These are phyloP conservation scores for Poeciliopsis retropinna DNA, from an alignment of 2,113 vertebrate species.

Conservation along the genomic window DNA sequence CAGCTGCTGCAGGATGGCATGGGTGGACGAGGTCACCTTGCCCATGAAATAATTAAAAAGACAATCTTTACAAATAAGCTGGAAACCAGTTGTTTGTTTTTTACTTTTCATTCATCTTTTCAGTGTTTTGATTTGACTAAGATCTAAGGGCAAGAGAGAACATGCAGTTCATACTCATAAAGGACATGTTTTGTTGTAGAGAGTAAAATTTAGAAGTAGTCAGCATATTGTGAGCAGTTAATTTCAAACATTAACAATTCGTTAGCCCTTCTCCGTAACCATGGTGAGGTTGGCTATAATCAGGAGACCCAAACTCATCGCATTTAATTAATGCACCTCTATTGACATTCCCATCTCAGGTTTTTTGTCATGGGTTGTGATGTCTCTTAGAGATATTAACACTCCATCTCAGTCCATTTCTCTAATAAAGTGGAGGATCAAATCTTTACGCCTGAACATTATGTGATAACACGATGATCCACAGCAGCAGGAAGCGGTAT, in stretches of 20 bases:
- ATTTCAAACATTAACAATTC: conserved; percentile 3
- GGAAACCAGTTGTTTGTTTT: background rate
- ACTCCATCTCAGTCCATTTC: conserved; percentile 17
- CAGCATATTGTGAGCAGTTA: background rate
- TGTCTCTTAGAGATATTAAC: background rate
- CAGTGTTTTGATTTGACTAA: conserved; percentile 28
- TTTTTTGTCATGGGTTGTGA: background rate
- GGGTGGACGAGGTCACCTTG: conserved; percentile 36
- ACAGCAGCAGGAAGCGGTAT: conserved; percentile 29
- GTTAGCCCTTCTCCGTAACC: background rate
- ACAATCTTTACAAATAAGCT: background rate
- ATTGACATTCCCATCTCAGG: background rate
- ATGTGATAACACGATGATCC: conserved; percentile 11
- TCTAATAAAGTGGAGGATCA: conserved; percentile 29
- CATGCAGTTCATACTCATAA: background rate
- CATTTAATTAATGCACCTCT: conserved; percentile 2
- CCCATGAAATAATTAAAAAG: conserved; percentile 35
- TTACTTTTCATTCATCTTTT: conserved; percentile 31
- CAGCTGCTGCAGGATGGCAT: conserved; percentile 38
- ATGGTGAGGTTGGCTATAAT: background rate
- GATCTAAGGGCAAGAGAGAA: conserved; percentile 20
- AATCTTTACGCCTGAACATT: conserved; percentile 11
- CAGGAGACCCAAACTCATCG: too few species aligned
- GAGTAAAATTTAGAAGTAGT: background rate
- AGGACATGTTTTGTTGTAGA: background rate